Evolutionary conservation across 2,888 invertebrate genomes (phyloP), one percentile per base, ranked within the genome.

Genomic region (Drosophila neonasuta): DNA sequence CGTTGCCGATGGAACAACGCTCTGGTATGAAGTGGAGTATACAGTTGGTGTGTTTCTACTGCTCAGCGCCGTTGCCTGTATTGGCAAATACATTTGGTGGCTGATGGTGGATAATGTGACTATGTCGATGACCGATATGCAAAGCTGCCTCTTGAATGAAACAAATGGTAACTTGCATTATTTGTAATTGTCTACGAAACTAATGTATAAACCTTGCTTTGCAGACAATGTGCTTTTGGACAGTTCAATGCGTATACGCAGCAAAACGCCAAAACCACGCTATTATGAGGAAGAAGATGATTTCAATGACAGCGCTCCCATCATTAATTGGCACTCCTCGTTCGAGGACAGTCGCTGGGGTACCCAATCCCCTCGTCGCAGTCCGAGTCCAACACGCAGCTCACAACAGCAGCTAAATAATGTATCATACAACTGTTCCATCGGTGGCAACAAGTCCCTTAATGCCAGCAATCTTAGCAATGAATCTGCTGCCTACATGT

Each of bases 11-110:
- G 51, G 61, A 0, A 86, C 85, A 0, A 86, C 85, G 0, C 84
- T 88, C 1, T 91, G 89, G 88, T 90, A 91, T 71, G 91, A 92
- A 63, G 52, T 90, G 0, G 92, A 93, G 77, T 92, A 91, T 78
- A 65, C 77, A 8, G 74, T 92, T 2, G 90, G 91, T 1, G 67
- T 89, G 1, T 80, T 93, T 70, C 88, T 93, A 49, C 90, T 88
- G 1, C 68, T 93, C 0, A 93, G 93, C 77, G 89, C 92, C 1
- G 10, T 92, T 2, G 92, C 92, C 71, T 93, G 94, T 79, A 89
- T 93, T 46, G 74, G 87, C 17, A 91, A 89, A 74, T 93, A 92
- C 78, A 79, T 91, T 1, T 90, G 90, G 77, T 91, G 91, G 67
- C 88, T 90, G 6, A n/a, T 63, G 11, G 87, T 92, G 9, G 90